phyloP scores from a whole-genome alignment of 2,797 vertebrate genomes.

The Pelochelys cantorii region DNA sequence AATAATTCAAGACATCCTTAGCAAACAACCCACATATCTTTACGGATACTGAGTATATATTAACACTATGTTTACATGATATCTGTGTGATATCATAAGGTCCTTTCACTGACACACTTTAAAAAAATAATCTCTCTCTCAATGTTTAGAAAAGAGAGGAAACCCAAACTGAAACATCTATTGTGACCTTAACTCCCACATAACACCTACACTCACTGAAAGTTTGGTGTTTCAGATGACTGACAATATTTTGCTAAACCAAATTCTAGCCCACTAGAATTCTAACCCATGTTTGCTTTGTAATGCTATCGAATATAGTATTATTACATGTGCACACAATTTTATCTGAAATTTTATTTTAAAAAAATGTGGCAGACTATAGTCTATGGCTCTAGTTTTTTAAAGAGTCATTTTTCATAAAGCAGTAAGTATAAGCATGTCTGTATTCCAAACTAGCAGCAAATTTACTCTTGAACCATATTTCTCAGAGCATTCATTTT shows the following conservation, averaged over 20 bases:
- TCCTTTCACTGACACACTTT: background rate
- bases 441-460: slow-evolving; percentile 19
- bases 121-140: background rate
- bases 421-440: slow-evolving; percentile 16
- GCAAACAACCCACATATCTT: background rate
- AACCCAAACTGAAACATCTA: accelerated
- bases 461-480: slow-evolving; percentile 38
- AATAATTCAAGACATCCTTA: background rate
- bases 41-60: background rate
- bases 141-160: accelerated
- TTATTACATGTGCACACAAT: background rate
- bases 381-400: slow-evolving; percentile 27
- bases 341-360: slow-evolving; percentile 45
- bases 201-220: background rate
- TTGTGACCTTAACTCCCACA: background rate
- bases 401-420: slow-evolving; percentile 1
- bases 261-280: background rate
- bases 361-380: slow-evolving; percentile 12
- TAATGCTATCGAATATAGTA: background rate
- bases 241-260: background rate
- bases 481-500: slow-evolving; percentile 40
- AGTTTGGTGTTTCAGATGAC: background rate
- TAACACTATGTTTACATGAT: background rate
- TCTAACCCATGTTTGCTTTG: background rate
- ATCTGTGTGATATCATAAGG: background rate